phyloP scores from a whole-genome alignment of 2,888 invertebrate species.

The Pyralis farinalis region DNA sequence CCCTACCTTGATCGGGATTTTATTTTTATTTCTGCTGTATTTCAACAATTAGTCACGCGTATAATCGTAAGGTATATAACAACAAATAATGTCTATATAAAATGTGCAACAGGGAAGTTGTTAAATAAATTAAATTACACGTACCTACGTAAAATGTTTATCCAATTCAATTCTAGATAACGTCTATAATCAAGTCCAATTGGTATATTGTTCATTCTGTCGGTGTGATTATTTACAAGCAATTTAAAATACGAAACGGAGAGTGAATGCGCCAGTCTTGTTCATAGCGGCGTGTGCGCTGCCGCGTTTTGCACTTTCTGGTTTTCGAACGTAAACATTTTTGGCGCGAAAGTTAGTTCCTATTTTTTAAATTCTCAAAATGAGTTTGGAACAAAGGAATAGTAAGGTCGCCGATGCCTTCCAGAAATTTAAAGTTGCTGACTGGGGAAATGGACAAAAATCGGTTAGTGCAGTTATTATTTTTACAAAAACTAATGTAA shows the following conservation, averaged over 20 bases:
- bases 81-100: too few species aligned
- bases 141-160: not conserved
- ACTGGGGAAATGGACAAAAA: slow-evolving; percentile 58
- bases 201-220: slow-evolving; percentile 18
- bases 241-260: slow-evolving; percentile 43
- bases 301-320: slow-evolving; percentile 43
- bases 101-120: not conserved
- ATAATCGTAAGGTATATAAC: too few species aligned
- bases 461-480: slow-evolving; percentile 41
- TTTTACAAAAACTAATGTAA: not conserved
- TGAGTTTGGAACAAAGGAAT: slow-evolving; percentile 70
- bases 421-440: slow-evolving; percentile 66
- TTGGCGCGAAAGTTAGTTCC: slow-evolving; percentile 57
- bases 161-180: slow-evolving; percentile 17
- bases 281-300: slow-evolving; percentile 44
- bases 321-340: slow-evolving; percentile 34
- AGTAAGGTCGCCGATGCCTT: slow-evolving; percentile 68
- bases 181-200: slow-evolving; percentile 27
- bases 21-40: too few species aligned
- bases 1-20: too few species aligned
- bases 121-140: not conserved
- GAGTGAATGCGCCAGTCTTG: slow-evolving; percentile 44
- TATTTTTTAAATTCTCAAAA: slow-evolving; percentile 34
- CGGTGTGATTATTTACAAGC: slow-evolving; percentile 33
- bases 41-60: too few species aligned